Percentiles rank a stretch among this genome's conserved stretches.
Conservation (phyloP, 1,140 invertebrate species). For the Steinernema feltiae region DNA sequence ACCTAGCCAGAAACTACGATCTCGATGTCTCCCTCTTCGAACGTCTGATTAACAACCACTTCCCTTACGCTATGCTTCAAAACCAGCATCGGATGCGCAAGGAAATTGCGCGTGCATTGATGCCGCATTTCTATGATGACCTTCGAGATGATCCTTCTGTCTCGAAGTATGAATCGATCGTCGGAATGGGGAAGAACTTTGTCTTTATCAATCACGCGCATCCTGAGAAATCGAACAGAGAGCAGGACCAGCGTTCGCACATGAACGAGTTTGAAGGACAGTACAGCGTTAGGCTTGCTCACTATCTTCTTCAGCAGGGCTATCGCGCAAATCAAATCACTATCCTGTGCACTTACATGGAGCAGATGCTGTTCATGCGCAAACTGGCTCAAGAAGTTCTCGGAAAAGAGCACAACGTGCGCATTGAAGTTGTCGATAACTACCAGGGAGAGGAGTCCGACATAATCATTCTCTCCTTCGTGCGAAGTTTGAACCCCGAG, state of each 20-base stretch:
- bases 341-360: slow-evolving; percentile 59
- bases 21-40: slow-evolving; percentile 55
- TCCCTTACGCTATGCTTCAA: slow-evolving; percentile 54
- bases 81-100: slow-evolving; percentile 61
- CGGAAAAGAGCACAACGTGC: slow-evolving; percentile 42
- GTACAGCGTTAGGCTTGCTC: slow-evolving; percentile 53
- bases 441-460: slow-evolving; percentile 79
- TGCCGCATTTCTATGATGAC: too few relatives aligned
- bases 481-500: slow-evolving; percentile 68
- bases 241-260: slow-evolving; percentile 48
- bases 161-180: slow-evolving; percentile 44
- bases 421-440: slow-evolving; percentile 71
- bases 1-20: slow-evolving; percentile 45
- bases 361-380: slow-evolving; percentile 56
- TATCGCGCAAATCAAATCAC: slow-evolving; percentile 58
- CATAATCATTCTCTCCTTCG: slow-evolving; percentile 75
- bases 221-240: slow-evolving; percentile 47
- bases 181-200: slow-evolving; percentile 57
- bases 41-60: slow-evolving; percentile 47
- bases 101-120: slow-evolving; percentile 56
- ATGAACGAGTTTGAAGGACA: slow-evolving; percentile 58
- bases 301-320: slow-evolving; percentile 59
- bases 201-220: slow-evolving; percentile 58
- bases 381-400: slow-evolving; percentile 34
- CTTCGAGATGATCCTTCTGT: slow-evolving; percentile 57